A percentile compares a stretch with the other conserved stretches of the same genome.
These are phyloP conservation scores for Hypsopygia costalis DNA, from an alignment of 2,888 invertebrate species.

Conservation along the genomic window DNA sequence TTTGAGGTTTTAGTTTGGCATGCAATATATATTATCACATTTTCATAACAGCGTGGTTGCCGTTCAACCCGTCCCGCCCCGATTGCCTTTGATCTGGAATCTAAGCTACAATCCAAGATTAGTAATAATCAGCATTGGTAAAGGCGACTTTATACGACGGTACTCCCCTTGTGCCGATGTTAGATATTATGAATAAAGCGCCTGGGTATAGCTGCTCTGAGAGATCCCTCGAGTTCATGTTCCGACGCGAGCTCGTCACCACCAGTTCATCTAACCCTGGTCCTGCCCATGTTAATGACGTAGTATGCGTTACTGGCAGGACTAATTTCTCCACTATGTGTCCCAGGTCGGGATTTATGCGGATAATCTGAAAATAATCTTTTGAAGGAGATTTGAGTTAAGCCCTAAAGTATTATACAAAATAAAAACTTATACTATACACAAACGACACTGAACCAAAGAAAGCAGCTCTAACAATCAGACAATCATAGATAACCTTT, in stretches of 20 bases:
- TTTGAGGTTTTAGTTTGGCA: no score
- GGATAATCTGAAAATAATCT: constrained; percentile 54
- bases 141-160: constrained; percentile 25
- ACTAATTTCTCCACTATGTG: constrained; percentile 59
- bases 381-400: constrained; percentile 6
- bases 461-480: no score
- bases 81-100: background rate
- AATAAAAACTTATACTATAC: no score
- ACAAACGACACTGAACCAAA: no score
- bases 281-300: constrained; percentile 83
- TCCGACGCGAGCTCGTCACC: constrained; percentile 74
- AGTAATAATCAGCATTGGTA: constrained; percentile 25
- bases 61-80: no score
- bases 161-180: constrained; percentile 24
- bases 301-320: constrained; percentile 72
- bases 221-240: constrained; percentile 18
- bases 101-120: background rate
- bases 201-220: constrained; percentile 25
- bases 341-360: constrained; percentile 57
- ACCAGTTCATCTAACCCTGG: no score
- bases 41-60: no score
- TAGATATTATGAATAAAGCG: constrained; percentile 24
- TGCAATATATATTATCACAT: no score
- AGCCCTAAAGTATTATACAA: no score
- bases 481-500: no score